Base-by-base conservation (phyloP, 2,113 vertebrate species). In the Tyrannus savana region DNA sequence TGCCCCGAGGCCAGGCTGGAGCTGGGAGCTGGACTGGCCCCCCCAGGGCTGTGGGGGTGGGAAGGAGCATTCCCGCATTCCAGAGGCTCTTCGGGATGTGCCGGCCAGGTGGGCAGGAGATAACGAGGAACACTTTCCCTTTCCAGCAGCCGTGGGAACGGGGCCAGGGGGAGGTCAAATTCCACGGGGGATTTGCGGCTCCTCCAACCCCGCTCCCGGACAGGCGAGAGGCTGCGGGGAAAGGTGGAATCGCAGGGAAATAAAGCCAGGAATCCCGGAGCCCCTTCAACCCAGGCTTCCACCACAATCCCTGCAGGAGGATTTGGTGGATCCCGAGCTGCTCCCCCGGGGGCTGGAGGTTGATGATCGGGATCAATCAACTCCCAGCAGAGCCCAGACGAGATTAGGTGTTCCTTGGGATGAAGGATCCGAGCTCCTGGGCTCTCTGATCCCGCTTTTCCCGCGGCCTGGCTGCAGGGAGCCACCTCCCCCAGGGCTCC, bases 341-440 rank as follows among this genome's bases (percentile, higher is more conserved):
- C 59, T 63, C 37, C 79, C 8, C 8, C 14, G 0, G 2, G n/a
- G 50, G 69, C 37, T 68, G 72, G 22, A 39, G 49, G 64, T 91
- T 82, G 66, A 44, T 93, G 63, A 56, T 56, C 83, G 56, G 55
- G 81, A 52, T 75, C 81, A 89, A 83, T 94, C 74, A 83, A 44
- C 41, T 56, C 67, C 50, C 21, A 60, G 86, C 35, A 23, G 69
- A 82, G 31, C 4, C 2, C 25, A 37, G 75, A 71, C 56, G 7
- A 78, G 80, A 78, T 92, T 60, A 87, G 0, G 53, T 1, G 3
- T 59, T 42, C 37, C 27, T 56, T 7, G 28, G 31, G 37, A 5
- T 41, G 66, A n/a, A 9, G 33, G 1, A 3, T 0, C 5, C 0
- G 74, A 46, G 35, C 0, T 2, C 50, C 78, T 0, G 3, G 72